Base-by-base conservation (phyloP, 2,797 vertebrate genomes). In the Paguma larvata region DNA sequence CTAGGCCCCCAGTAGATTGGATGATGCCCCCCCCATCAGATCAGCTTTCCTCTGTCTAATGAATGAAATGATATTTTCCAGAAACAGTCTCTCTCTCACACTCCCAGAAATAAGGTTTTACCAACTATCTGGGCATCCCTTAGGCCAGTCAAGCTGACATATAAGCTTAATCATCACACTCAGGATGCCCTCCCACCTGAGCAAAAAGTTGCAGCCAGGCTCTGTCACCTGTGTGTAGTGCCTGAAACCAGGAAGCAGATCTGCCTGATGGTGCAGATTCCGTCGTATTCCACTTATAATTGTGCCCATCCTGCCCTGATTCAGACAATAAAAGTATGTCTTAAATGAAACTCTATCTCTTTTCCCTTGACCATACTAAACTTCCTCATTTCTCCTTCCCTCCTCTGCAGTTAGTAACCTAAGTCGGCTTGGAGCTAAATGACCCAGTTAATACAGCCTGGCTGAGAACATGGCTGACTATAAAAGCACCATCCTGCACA, bases 401-500 rank as follows among this genome's bases (percentile, higher is more conserved):
- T 95, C 82, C 93, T 95, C 82, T 96, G 82, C 63, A 67, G 48
- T 88, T 86, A 97, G 90, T 53, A 90, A 85, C 78, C 82, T 56
- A 63, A 89, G 88, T 77, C 82, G 41, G 67, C 65, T 94, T 79
- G 90, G 38, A 88, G 82, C 87, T 95, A 91, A 96, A 85, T 97
- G 95, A 90, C 68, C 92, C 92, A 97, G 92, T 90, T 85, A 94
- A 79, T 62, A 59, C 8, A 94, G 94, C 65, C 93, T 27, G 70
- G 78, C 59, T 68, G 18, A 82, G 86, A 86, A 41, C 51, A n/a
- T 2, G 14, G 65, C 67, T 72, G 25, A 32, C 34, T 12, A 51
- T 21, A 30, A 63, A 51, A 70, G n/a, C 19, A 41, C n/a, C 7
- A 1, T n/a, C 77, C 89, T 34, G 41, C 2, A 0, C n/a, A 95